Evolutionary conservation across 2,888 invertebrate species (phyloP).

Genomic region (Phortica magna): DNA sequence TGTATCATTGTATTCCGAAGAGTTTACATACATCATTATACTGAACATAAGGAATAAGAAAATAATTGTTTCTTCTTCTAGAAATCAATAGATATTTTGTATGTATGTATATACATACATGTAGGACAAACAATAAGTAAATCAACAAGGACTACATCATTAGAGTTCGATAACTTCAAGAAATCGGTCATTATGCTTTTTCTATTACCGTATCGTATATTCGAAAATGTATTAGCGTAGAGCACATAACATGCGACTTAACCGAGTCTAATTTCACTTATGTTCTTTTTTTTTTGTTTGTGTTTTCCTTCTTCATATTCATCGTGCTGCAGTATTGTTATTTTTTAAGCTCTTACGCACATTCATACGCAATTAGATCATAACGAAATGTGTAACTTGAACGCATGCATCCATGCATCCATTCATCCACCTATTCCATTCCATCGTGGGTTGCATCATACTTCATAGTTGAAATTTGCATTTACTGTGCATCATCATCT

Average conservation of each 20-base stretch:
- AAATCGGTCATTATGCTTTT: no score
- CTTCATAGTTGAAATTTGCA: constrained; percentile 48
- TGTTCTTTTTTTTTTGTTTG: neutral
- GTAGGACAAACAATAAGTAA: no score
- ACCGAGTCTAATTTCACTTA: neutral
- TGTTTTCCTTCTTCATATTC: neutral
- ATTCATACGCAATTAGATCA: constrained; percentile 66
- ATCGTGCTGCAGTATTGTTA: constrained; percentile 33
- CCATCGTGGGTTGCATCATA: constrained; percentile 33
- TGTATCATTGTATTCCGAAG: no score
- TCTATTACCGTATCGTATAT: no score
- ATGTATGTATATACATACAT: no score
- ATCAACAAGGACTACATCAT: no score
- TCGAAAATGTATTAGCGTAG: neutral
- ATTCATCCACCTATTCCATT: neutral
- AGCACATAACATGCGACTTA: neutral
- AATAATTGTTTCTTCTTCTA: no score
- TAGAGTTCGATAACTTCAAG: no score
- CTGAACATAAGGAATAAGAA: no score
- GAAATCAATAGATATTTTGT: no score
- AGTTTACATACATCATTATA: no score
- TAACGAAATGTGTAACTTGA: constrained; percentile 37
- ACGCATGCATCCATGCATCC: constrained; percentile 33
- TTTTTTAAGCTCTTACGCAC: constrained; percentile 48
- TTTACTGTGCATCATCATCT: constrained; percentile 30